phyloP scores from a whole-genome alignment of 1,140 invertebrate genomes.

The Drosophila santomea region DNA sequence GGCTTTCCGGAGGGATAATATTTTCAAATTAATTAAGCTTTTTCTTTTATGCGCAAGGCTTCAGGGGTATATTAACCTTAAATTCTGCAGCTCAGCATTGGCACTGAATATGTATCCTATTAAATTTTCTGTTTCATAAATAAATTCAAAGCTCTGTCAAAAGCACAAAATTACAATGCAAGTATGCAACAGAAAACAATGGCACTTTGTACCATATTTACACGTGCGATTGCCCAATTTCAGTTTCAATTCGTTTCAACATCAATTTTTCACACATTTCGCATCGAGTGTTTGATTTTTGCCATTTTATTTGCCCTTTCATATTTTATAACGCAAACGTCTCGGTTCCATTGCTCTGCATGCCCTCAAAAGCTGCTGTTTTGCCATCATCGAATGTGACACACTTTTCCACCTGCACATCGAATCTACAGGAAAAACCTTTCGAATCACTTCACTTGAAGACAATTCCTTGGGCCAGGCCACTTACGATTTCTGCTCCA shows the following conservation, averaged over 20 bases:
- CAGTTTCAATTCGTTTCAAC: slow-evolving; percentile 48
- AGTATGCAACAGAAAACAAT: slow-evolving; percentile 22
- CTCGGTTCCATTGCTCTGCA: slow-evolving; percentile 14
- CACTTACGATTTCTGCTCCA: slow-evolving; percentile 47
- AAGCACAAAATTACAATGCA: slow-evolving; percentile 13
- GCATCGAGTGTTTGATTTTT: slow-evolving; percentile 43
- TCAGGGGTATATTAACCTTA: neutral
- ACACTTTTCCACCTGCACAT: slow-evolving; percentile 29
- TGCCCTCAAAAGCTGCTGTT: slow-evolving; percentile 10
- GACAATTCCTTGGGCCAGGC: slow-evolving; percentile 47
- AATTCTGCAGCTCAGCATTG: neutral
- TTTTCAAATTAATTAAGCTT: slow-evolving; percentile 27
- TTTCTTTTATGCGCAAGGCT: neutral
- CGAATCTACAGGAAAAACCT: slow-evolving; percentile 22
- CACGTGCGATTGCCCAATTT: slow-evolving; percentile 42
- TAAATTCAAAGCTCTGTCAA: neutral
- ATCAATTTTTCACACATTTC: slow-evolving; percentile 51
- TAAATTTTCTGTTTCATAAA: neutral
- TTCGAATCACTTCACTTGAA: slow-evolving; percentile 35
- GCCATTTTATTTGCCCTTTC: slow-evolving; percentile 47
- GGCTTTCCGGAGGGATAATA: neutral
- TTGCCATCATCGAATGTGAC: slow-evolving; percentile 44
- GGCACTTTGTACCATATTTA: slow-evolving; percentile 29
- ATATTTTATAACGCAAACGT: slow-evolving; percentile 54
- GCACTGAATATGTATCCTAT: no score